Conservation (phyloP, 2,888 invertebrate species). For the Drosophila eohydei region DNA sequence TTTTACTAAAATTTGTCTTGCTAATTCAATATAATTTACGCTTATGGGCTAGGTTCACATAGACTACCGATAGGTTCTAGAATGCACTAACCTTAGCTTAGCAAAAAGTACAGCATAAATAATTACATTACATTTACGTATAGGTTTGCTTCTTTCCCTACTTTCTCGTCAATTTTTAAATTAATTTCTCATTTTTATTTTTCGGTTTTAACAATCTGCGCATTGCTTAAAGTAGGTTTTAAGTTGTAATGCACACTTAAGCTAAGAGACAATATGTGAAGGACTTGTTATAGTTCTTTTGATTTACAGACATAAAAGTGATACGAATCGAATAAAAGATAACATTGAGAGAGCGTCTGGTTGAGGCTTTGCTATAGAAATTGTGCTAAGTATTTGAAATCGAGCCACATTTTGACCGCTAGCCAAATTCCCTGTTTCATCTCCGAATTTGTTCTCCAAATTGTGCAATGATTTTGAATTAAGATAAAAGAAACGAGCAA, state of each 20-base stretch:
- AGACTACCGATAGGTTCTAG: slow-evolving; percentile 77
- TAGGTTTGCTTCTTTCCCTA: slow-evolving; percentile 12
- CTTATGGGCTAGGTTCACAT: slow-evolving; percentile 72
- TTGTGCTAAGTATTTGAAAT: slow-evolving; percentile 58
- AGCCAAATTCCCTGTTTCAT: slow-evolving; percentile 74
- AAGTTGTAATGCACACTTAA: slow-evolving; percentile 40
- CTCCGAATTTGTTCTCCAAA: slow-evolving; percentile 80
- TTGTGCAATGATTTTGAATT: slow-evolving; percentile 42
- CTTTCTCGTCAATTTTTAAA: background rate
- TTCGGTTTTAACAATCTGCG: slow-evolving; percentile 64
- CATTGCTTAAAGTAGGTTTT: slow-evolving; percentile 41
- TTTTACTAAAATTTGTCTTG: slow-evolving; percentile 78
- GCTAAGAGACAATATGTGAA: slow-evolving; percentile 51
- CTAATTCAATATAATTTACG: slow-evolving; percentile 76
- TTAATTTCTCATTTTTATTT: slow-evolving; percentile 27
- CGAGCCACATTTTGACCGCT: slow-evolving; percentile 41
- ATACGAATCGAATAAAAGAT: slow-evolving; percentile 33
- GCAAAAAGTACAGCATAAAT: slow-evolving; percentile 76
- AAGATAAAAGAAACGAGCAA: slow-evolving; percentile 73
- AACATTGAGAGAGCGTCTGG: slow-evolving; percentile 24
- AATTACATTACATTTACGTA: slow-evolving; percentile 71
- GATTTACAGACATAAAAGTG: slow-evolving; percentile 46
- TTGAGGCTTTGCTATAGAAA: slow-evolving; percentile 43
- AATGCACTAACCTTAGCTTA: slow-evolving; percentile 85
- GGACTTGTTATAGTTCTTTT: slow-evolving; percentile 25